These are phyloP conservation scores for Phalacrocorax aristotelis DNA, from an alignment of 2,113 vertebrate species.

Conservation along the genomic window DNA sequence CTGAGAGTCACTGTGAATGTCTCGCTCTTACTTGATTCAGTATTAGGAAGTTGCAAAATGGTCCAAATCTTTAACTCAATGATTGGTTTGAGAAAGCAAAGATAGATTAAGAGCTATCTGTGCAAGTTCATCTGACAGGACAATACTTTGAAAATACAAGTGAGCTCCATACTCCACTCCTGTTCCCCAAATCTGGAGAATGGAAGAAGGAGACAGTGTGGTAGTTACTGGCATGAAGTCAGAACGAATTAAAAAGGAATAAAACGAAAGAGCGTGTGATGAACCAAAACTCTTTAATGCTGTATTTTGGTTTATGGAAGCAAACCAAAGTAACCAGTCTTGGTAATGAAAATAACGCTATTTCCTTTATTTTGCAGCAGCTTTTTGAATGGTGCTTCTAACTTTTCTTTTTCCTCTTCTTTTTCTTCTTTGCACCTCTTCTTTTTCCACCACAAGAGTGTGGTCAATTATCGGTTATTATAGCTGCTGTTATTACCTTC, in stretches of 20 bases:
- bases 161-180: background rate
- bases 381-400: background rate
- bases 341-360: background rate
- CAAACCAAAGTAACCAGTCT: background rate
- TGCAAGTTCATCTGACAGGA: background rate
- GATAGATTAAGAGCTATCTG: background rate
- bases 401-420: too few relatives aligned
- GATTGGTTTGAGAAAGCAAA: background rate
- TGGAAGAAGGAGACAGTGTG: background rate
- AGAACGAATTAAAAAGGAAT: background rate
- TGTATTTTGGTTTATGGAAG: background rate
- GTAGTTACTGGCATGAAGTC: background rate
- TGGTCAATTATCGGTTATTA: background rate
- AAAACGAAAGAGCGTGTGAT: background rate
- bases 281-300: background rate
- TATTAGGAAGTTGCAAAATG: background rate
- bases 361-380: background rate
- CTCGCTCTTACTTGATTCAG: background rate
- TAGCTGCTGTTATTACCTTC: background rate
- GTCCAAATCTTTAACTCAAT: background rate
- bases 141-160: background rate
- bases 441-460: background rate
- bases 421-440: background rate
- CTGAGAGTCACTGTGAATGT: fast-evolving
- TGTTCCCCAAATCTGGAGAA: background rate